These are phyloP conservation scores for Ovis aries DNA, from an alignment of 2,113 vertebrate genomes.

Conservation along the genomic window ARS-UI_Ramb_v3.0 NC_056061.1:68204001-68204500, in stretches of 20 bases:
- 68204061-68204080: not conserved
- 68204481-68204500: not conserved
- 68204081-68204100: not conserved
- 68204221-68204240: not conserved
- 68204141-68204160: not conserved
- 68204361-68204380: not conserved
- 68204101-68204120: not conserved
- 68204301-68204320: not conserved
- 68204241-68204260: not conserved
- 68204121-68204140: not conserved
- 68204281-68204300: not conserved
- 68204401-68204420: not conserved
- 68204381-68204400: not conserved
- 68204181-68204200: not conserved
- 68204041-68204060: not conserved
- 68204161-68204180: not conserved
- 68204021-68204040: not conserved
- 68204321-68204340: not conserved
- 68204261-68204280: not conserved
- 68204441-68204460: not conserved
- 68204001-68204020: not conserved
- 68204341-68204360: not conserved
- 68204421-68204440: not conserved
- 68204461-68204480: too few relatives aligned
- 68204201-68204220: not conserved